Base-by-base conservation (phyloP, 1,140 invertebrate genomes). In the Drosophila nannoptera region DNA sequence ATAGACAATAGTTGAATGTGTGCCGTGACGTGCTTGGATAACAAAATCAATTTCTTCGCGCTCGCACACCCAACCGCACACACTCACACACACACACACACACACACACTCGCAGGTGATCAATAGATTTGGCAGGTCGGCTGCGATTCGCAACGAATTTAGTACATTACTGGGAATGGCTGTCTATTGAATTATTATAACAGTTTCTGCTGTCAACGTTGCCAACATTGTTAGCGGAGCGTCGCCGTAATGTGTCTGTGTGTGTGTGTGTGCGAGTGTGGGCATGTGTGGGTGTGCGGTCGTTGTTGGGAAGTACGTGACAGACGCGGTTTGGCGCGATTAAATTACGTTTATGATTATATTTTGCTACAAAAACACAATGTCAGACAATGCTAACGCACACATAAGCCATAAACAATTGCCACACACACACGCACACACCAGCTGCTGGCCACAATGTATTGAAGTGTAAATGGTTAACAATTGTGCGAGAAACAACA, bases 121-220 rank as follows among this genome's bases (percentile, higher is more conserved):
- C 80, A 86, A 76, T 81, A 80, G 61, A 81, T 84, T 86, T 86
- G 81, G 77, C 76, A 83, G 75, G 80, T 83, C 66, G 66, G 22
- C 73, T 76, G 53, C 78, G 78, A 72, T 83, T 78, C 67, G 54
- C 68, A 69, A 75, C 70, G 77, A 86, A 77, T 84, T 84, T 83
- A 73, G 68, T 67, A 84, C 67, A 84, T 76, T 87, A 84, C 81
- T 81, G 49, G 59, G 74, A 81, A 80, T 84, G 78, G 78, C 69
- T 87, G 82, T 84, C 68, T 75, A 87, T 87, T 87, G 80, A 87
- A 87, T 87, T 87, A 87, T 87, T 84, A 87, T 84, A 87, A 87
- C 84, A 77, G 77, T 87, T 87, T 84, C 77, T 76, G 78, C 77
- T 87, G 74, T 87, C 84, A 87, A 62, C 80, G 62, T 64, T 69